A percentile compares a stretch with the other conserved stretches of the same genome.
phyloP scores from a whole-genome alignment of 2,888 invertebrate genomes.

The Agapetus fuscipes region DNA sequence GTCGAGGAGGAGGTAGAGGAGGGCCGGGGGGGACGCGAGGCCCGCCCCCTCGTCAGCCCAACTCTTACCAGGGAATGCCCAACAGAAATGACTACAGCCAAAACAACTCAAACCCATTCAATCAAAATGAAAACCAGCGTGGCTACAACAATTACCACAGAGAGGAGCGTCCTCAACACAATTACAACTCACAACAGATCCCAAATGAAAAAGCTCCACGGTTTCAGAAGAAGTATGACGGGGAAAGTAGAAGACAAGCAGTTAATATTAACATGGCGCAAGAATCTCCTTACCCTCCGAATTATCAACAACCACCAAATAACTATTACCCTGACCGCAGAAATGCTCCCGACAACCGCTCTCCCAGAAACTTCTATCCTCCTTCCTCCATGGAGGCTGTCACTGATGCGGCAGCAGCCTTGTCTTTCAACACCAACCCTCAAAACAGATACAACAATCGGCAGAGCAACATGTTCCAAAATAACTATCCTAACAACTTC shows the following conservation, averaged over 20 bases:
- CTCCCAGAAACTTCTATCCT: constrained; percentile 11
- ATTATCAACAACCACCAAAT: constrained; percentile 15
- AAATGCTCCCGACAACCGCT: constrained; percentile 13
- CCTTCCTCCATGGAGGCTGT: constrained; percentile 32
- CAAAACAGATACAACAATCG: constrained; percentile 13
- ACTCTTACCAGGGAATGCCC: constrained; percentile 7
- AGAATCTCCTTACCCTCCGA: constrained; percentile 22
- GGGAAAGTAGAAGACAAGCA: constrained; percentile 34
- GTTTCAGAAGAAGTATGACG: constrained; percentile 48
- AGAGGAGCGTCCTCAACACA: constrained; percentile 21
- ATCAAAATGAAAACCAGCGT: constrained; percentile 12
- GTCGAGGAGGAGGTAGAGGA: constrained; percentile 22
- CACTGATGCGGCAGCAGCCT: constrained; percentile 33
- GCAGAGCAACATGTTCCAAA: constrained; percentile 12
- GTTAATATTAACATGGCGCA: constrained; percentile 23
- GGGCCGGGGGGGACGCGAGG: constrained; percentile 8
- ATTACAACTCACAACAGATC: constrained; percentile 22
- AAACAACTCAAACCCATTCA: constrained; percentile 11
- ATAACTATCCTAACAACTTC: constrained; percentile 19
- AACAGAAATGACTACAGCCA: constrained; percentile 32
- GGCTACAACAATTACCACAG: constrained; percentile 21
- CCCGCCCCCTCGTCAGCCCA: constrained; percentile 20
- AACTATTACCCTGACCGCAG: constrained; percentile 14
- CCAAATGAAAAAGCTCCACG: constrained; percentile 49
- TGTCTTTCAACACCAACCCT: constrained; percentile 31